Conservation (phyloP, 2,888 invertebrate genomes). For the Lamproptera curius region DNA sequence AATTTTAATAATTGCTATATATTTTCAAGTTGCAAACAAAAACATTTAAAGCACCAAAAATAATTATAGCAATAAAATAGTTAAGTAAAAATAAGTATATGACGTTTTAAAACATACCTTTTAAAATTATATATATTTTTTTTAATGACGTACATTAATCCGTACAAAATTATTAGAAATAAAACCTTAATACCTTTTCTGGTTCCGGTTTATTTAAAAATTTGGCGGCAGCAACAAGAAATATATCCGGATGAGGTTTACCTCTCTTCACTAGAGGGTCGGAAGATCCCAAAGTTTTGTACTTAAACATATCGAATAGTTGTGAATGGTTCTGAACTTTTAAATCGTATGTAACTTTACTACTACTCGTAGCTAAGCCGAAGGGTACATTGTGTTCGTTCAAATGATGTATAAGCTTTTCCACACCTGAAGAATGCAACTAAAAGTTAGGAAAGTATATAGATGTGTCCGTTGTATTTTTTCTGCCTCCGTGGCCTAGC, state of each 20-base stretch:
- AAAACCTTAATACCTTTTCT: slow-evolving; percentile 59
- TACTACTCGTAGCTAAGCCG: slow-evolving; percentile 92
- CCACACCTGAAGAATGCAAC: slow-evolving; percentile 83
- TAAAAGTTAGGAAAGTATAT: no score
- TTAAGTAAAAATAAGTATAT: no score
- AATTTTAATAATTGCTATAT: no score
- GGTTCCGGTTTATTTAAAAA: slow-evolving; percentile 82
- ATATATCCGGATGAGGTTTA: slow-evolving; percentile 94
- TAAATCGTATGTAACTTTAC: slow-evolving; percentile 82
- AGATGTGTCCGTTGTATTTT: no score
- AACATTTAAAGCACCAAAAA: no score
- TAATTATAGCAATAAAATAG: no score
- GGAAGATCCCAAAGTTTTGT: slow-evolving; percentile 87
- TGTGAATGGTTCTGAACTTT: slow-evolving; percentile 83
- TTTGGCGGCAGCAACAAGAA: slow-evolving; percentile 84
- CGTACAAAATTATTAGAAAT: no score
- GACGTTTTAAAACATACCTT: no score
- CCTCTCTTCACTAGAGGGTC: slow-evolving; percentile 91
- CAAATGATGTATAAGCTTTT: slow-evolving; percentile 85
- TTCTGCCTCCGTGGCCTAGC: no score
- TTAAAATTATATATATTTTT: no score
- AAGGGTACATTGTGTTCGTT: slow-evolving; percentile 85
- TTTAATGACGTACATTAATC: no score
- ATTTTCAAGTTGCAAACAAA: no score
- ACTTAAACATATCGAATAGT: slow-evolving; percentile 82